These are phyloP conservation scores for Zosterops japonicus DNA, from an alignment of 2,113 vertebrate genomes.

Conservation along the genomic window DNA sequence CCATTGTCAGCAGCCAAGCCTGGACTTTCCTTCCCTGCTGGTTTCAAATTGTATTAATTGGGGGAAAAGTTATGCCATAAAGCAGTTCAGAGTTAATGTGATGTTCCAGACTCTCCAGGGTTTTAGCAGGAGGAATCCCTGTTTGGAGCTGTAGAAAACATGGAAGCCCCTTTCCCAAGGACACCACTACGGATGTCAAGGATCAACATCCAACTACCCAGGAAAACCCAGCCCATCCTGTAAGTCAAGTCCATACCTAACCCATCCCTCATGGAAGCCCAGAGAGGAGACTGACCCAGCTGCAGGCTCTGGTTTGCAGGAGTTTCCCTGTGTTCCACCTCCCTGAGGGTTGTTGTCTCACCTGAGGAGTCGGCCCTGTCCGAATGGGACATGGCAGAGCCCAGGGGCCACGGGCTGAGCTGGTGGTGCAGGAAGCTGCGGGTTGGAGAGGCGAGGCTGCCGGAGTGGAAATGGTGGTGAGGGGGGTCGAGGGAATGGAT, in stretches of 20 bases:
- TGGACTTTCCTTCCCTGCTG: neutral
- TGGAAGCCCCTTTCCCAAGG: neutral
- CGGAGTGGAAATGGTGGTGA: conserved; percentile 98
- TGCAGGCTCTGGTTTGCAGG: neutral
- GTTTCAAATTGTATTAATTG: neutral
- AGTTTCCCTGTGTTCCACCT: neutral
- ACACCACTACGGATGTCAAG: neutral
- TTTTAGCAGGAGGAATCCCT: neutral
- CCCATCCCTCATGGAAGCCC: neutral
- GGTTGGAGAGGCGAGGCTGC: conserved; percentile 92
- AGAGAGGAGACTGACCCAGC: neutral
- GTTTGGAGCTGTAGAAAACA: neutral
- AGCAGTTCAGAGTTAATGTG: neutral
- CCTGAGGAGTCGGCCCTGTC: conserved; percentile 95
- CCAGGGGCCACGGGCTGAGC: conserved; percentile 82
- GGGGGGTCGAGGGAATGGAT: conserved; percentile 99
- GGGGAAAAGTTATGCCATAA: neutral
- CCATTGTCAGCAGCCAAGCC: neutral
- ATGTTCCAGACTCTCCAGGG: neutral
- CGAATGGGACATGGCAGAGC: conserved; percentile 90
- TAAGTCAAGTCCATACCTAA: neutral
- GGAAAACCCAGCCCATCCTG: neutral
- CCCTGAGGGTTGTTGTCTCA: conserved; percentile 72
- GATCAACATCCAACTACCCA: neutral
- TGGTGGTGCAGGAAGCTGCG: conserved; percentile 93